These are phyloP conservation scores for Drosophila aldrichi DNA, from an alignment of 2,888 invertebrate genomes.

Conservation along the genomic window DNA sequence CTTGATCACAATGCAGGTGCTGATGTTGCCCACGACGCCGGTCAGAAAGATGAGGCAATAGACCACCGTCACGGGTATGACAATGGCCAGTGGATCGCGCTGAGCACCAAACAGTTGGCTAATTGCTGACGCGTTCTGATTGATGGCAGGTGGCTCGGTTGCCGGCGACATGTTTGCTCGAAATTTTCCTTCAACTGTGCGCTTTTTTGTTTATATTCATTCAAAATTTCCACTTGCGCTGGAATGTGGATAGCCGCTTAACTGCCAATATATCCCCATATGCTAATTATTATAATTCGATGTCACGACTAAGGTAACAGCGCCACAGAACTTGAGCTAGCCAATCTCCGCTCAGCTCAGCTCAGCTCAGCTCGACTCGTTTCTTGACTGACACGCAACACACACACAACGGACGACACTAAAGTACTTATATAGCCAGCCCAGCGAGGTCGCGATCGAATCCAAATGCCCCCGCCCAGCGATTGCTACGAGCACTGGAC, in stretches of 20 bases:
- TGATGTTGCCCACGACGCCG: constrained; percentile 92
- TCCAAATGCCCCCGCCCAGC: constrained; percentile 18
- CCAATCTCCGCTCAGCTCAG: constrained; percentile 16
- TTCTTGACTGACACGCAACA: constrained; percentile 73
- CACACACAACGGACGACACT: constrained; percentile 11
- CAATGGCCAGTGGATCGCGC: constrained; percentile 88
- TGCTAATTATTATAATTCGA: constrained; percentile 81
- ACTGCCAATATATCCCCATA: constrained; percentile 55
- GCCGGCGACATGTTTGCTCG: constrained; percentile 32
- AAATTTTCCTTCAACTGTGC: constrained; percentile 40
- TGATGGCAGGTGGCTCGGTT: constrained; percentile 29
- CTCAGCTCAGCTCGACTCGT: constrained; percentile 28
- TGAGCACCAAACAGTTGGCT: constrained; percentile 84
- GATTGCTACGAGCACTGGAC: constrained; percentile 17
- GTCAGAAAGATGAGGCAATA: constrained; percentile 92
- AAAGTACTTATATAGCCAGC: constrained; percentile 26
- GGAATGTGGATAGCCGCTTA: constrained; percentile 53
- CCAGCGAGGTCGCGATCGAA: constrained; percentile 34
- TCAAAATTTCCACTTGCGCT: constrained; percentile 71
- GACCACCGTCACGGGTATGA: constrained; percentile 91
- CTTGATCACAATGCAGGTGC: constrained; percentile 93
- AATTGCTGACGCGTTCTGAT: constrained; percentile 37
- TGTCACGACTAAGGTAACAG: constrained; percentile 59
- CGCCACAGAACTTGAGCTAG: constrained; percentile 16
- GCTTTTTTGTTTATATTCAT: constrained; percentile 43